Evolutionary conservation across 2,888 invertebrate species (phyloP).

Genomic region (Arge pagana): DNA sequence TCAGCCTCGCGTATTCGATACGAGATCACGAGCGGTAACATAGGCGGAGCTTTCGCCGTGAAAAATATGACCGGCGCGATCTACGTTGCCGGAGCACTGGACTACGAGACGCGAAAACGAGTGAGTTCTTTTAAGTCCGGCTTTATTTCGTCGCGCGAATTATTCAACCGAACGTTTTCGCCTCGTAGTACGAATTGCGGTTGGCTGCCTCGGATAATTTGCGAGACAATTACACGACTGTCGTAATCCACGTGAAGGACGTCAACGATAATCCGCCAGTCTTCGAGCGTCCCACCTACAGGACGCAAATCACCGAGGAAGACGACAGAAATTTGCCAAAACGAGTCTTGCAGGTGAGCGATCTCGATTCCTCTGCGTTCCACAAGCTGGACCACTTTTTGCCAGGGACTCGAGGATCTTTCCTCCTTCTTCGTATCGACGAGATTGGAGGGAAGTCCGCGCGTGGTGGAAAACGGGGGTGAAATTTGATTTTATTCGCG

Average conservation of each 20-base stretch:
- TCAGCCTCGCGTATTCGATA: conserved; percentile 98
- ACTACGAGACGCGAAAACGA: conserved; percentile 95
- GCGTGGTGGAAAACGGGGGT: no score
- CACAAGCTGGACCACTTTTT: no score
- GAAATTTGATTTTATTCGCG: no score
- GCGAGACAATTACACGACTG: conserved; percentile 96
- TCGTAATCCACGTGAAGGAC: conserved; percentile 96
- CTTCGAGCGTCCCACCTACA: conserved; percentile 92
- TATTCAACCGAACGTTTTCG: conserved; percentile 25
- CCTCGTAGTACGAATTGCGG: conserved; percentile 84
- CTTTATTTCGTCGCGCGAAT: conserved; percentile 18
- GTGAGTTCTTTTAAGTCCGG: conserved; percentile 73
- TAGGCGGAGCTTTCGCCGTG: conserved; percentile 96
- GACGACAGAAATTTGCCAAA: conserved; percentile 94
- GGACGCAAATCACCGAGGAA: conserved; percentile 94
- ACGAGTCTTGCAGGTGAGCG: conserved; percentile 80
- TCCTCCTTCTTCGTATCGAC: no score
- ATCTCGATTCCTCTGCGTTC: no score
- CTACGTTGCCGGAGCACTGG: conserved; percentile 95
- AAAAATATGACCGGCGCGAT: conserved; percentile 99
- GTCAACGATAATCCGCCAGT: conserved; percentile 98
- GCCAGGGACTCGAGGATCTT: no score
- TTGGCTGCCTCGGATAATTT: conserved; percentile 94
- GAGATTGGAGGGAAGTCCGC: no score
- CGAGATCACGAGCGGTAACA: conserved; percentile 99